phyloP scores from a whole-genome alignment of 2,113 vertebrate genomes.

The Phalacrocorax brasilianus region DNA sequence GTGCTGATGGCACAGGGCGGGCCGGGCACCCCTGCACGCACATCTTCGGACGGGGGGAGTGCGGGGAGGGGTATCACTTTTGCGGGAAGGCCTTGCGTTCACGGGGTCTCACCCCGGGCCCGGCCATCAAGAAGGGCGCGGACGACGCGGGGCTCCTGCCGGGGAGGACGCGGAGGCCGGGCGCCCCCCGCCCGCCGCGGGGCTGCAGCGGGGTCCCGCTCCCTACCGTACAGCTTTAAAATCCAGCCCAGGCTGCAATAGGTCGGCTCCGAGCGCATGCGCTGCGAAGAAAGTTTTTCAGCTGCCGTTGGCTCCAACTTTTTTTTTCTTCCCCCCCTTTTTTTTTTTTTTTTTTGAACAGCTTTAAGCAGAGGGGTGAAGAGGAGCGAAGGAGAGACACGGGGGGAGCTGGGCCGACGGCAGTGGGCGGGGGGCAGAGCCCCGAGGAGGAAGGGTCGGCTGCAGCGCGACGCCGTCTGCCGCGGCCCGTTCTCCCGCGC shows the following conservation, averaged over 20 bases:
- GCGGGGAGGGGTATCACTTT: background rate
- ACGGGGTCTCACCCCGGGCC: background rate
- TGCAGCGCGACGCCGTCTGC: slow-evolving; percentile 8
- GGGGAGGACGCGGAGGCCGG: rapidly evolving
- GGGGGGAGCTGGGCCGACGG: background rate
- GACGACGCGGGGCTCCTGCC: no score
- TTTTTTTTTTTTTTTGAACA: background rate
- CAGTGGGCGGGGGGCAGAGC: background rate
- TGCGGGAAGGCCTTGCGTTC: background rate
- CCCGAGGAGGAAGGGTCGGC: background rate
- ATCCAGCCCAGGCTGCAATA: slow-evolving; percentile 71
- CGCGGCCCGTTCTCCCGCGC: background rate
- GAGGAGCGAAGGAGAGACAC: slow-evolving; percentile 16
- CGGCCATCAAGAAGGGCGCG: rapidly evolving
- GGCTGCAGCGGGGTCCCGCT: background rate
- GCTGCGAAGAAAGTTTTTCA: slow-evolving; percentile 68
- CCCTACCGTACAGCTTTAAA: slow-evolving; percentile 75
- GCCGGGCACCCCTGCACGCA: background rate
- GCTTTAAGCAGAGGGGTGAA: slow-evolving; percentile 36
- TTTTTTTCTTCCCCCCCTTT: no score
- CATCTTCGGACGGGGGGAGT: background rate
- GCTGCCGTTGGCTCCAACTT: slow-evolving; percentile 62
- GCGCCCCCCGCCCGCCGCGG: rapidly evolving
- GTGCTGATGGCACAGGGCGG: background rate
- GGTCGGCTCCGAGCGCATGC: slow-evolving; percentile 84